Conservation (phyloP, 2,113 vertebrate genomes). For the Lophotis ruficrista region DNA sequence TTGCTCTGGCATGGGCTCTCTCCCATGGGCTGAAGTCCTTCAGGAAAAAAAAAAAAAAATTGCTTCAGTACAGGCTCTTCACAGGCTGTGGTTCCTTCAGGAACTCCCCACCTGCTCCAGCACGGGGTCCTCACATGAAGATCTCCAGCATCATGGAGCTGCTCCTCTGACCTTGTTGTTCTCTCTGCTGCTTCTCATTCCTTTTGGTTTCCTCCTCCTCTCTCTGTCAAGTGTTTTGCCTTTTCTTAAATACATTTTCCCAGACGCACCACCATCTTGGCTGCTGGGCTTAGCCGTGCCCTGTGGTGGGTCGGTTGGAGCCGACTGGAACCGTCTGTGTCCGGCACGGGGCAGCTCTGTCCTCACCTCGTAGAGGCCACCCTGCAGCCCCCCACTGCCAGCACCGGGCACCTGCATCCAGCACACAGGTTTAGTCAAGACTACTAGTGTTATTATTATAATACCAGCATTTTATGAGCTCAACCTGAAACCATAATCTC, state of each 20-base stretch:
- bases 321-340: background rate
- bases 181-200: background rate
- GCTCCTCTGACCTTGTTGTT: background rate
- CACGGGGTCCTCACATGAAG: background rate
- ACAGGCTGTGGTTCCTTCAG: background rate
- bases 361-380: background rate
- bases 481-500: background rate
- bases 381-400: rapidly evolving
- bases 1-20: background rate
- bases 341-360: rapidly evolving
- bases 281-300: rapidly evolving
- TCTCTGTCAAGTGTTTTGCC: background rate
- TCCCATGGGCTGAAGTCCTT: background rate
- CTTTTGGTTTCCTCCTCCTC: background rate
- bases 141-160: background rate
- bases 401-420: rapidly evolving
- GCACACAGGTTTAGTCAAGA: background rate
- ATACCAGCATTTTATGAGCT: background rate
- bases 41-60: background rate
- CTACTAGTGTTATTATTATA: background rate
- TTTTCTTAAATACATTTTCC: background rate
- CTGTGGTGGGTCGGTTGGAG: rapidly evolving
- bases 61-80: background rate
- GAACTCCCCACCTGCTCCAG: background rate
- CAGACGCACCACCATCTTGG: rapidly evolving